Evolutionary conservation across 2,888 invertebrate species (phyloP), one percentile per base, ranked within the genome.

Genomic region (Epirrhoe tristata): DNA sequence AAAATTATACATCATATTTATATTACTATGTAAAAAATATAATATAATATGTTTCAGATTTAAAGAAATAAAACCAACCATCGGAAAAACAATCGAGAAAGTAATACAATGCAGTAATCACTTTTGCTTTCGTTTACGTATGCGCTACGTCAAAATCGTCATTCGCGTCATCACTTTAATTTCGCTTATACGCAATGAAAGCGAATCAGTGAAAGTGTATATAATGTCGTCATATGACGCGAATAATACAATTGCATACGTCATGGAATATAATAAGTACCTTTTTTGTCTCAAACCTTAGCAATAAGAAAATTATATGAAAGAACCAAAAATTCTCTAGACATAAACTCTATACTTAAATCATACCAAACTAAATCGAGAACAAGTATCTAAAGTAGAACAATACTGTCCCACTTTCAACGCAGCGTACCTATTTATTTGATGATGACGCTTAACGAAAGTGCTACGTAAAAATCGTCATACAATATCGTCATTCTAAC

Each of bases 171-270:
- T 59, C 66, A 74, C 80, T 84, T 89, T 84, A 81, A 58, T 81
- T 76, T 75, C 84, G 87, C 87, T 89, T 82, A 70, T 84, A 84
- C 84, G 86, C 82, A 69, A 74, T 62, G 82, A 85, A 85, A 86
- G 84, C 81, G 81, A 85, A 74, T 80, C 71, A 59, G 69, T 50
- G 63, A 67, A 63, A 60, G 67, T 63, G 43, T 6, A 46, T 56
- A 54, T 55, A 24, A 63, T 50, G 54, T 14, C 36, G 58, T 67
- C 63, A 12, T 4, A 3, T 12, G 39, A 43, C 1, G 12, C 12
- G 3, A 24, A 24, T 24, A 24, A 24, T n/a, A 24, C 24, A 3
- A 2, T 24, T 24, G 24, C 3, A 24, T 24, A 24, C 24, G 24
- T 24, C 24, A 24, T 24, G 24, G 3, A 3, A 24, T 2, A 24